Base-by-base conservation (phyloP, 2,888 invertebrate species). In the Labia minor region DNA sequence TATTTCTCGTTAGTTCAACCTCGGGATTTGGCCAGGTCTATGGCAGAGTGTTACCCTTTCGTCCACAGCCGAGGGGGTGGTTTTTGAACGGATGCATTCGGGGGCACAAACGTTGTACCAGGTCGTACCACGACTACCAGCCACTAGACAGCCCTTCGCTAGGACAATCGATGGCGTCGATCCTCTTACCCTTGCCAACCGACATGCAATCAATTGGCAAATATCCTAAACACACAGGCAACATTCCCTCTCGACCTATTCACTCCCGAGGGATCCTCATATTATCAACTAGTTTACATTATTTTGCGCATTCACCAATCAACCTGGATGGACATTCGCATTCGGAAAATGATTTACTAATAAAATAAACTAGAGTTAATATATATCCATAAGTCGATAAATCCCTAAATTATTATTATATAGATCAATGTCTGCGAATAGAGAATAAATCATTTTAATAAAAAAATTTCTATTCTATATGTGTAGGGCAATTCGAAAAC, bases 121-220 rank as follows among this genome's bases (percentile, higher is more conserved):
- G 49, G 49, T 49, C 49, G 49, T 49, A 49, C 49, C 49, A 49
- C 49, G 26, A 26, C 26, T 26, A 26, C 26, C 49, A n/a, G n/a
- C 49, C 49, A 49, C 16, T 49, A 26, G 26, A 26, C 26, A 26
- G 26, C 2, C 49, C 49, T n/a, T 14, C 14, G 49, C n/a, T 49
- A 16, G 49, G 49, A 49, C 49, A 49, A 49, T 49, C 49, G 16
- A 49, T 49, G 49, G 49, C 49, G 49, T 49, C 49, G 49, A 49
- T 49, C 49, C 49, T 49, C 49, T 49, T 49, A 49, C 49, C 49
- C 49, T 4, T 10, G 49, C 49, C n/a, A 49, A 16, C 49, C 49
- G 49, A 49, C 49, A 49, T 49, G 14, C 49, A 49, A 49, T 49
- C 49, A 49, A 49, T 49, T 49, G 49, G 49, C 49, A 49, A 49